These are phyloP conservation scores for Spinibarbus caldwelli DNA, from an alignment of 2,797 vertebrate species.

Conservation along the genomic window DNA sequence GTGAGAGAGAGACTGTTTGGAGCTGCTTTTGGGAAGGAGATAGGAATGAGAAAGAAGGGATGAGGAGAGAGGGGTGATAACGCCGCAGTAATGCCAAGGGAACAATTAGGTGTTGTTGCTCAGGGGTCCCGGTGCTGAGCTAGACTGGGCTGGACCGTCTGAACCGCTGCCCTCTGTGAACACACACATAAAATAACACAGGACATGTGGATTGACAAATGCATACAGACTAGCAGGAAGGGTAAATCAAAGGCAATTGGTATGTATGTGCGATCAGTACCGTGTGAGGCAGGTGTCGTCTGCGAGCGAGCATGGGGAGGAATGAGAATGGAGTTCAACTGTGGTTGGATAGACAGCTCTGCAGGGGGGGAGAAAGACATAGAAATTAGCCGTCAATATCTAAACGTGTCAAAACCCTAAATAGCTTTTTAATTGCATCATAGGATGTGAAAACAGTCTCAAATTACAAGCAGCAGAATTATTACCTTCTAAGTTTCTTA, in stretches of 20 bases:
- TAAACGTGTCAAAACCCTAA: neutral
- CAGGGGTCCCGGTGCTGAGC: slow-evolving; percentile 85
- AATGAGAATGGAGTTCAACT: slow-evolving; percentile 92
- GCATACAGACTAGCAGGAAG: slow-evolving; percentile 5
- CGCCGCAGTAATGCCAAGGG: slow-evolving; percentile 61
- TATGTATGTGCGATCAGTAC: slow-evolving; percentile 60
- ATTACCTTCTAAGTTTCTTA: neutral
- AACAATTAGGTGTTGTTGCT: slow-evolving; percentile 89
- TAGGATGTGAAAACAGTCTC: neutral
- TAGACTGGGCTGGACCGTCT: slow-evolving; percentile 85
- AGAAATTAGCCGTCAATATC: slow-evolving; percentile 15
- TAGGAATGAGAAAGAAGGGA: slow-evolving; percentile 65
- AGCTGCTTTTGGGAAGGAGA: slow-evolving; percentile 37
- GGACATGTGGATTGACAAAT: neutral
- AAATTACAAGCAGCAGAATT: neutral
- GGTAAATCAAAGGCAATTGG: neutral
- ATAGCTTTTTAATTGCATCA: neutral
- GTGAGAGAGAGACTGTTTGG: slow-evolving; percentile 36
- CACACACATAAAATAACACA: slow-evolving; percentile 24
- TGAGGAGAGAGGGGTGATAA: slow-evolving; percentile 56
- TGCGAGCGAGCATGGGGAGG: slow-evolving; percentile 90
- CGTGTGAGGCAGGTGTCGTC: slow-evolving; percentile 81
- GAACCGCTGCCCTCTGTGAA: slow-evolving; percentile 84
- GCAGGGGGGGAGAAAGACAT: slow-evolving; percentile 54
- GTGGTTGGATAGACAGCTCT: slow-evolving; percentile 93